Evolutionary conservation across 2,797 vertebrate species (phyloP), one percentile per base, ranked within the genome.

Genomic region (Macropodus opercularis): DNA sequence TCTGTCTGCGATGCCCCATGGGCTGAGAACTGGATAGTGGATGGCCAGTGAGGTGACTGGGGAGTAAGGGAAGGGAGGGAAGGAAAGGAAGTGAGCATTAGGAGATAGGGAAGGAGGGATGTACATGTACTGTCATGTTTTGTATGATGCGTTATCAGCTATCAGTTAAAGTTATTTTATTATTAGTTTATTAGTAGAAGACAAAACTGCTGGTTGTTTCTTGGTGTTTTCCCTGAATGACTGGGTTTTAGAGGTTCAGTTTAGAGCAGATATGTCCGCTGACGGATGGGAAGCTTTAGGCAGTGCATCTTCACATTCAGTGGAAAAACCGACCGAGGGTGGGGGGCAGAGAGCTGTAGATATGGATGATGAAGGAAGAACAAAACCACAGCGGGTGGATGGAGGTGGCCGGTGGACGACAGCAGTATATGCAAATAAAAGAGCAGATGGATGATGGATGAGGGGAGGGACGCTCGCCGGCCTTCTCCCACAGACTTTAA

Each of bases 371-470:
- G 35, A 59, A 27, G 18, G 46, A 42, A 31, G 46, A 26, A 58
- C 27, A 39, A 58, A 32, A 34, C 11, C 19, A 9, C 40, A 7
- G 27, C 19, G 0, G 50, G 49, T 48, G 36, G 1, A 41, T 5
- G 18, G 26, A 49, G 41, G 6, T 3, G 2, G 22, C n/a, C 29
- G 22, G 38, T 18, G 18, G 34, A 32, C 36, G 38, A 27, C 17
- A 32, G 21, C 23, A 23, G 21, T 39, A 31, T 19, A 13, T 11
- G 26, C 13, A 44, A 35, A 2, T 17, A 47, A 56, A 34, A 42
- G 62, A 77, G 53, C 60, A 77, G 62, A 70, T 74, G 69, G 71
- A 38, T 12, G 47, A 31, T 9, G 18, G 17, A 39, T 46, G 34
- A 46, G 34, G 61, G 55, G 63, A 15, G 50, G 44, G 26, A 14